These are phyloP conservation scores for Loxodonta africana DNA, from an alignment of 2,113 vertebrate genomes.

Conservation along the genomic window DNA sequence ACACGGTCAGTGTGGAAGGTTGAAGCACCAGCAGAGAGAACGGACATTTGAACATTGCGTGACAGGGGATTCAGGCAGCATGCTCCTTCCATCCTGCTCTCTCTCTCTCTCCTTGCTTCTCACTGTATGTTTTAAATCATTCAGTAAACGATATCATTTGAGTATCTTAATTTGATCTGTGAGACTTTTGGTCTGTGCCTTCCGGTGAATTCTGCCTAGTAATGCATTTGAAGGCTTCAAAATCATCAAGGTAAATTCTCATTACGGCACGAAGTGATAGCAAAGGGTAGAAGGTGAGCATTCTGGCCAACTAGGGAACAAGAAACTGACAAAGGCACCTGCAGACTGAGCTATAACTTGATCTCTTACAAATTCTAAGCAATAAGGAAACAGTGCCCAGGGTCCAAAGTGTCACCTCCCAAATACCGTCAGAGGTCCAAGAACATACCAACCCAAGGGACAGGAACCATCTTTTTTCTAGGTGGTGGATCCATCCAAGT, in stretches of 20 bases:
- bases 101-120: background rate
- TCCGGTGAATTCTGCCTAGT: background rate
- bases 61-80: background rate
- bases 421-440: background rate
- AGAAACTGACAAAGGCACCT: background rate
- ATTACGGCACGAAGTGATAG: background rate
- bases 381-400: background rate
- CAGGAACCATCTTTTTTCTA: background rate
- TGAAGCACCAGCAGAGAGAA: background rate
- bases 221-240: conserved; percentile 1
- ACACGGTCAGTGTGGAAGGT: background rate
- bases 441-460: background rate
- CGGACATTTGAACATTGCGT: background rate
- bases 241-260: background rate
- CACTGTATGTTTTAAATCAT: conserved; percentile 39
- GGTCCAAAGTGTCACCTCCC: background rate
- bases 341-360: background rate
- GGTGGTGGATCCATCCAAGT: background rate
- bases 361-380: background rate
- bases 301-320: background rate
- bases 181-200: background rate
- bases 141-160: background rate
- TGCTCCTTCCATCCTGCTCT: background rate
- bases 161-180: background rate
- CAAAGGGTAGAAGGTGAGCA: background rate